These are phyloP conservation scores for Amphimallon solstitiale DNA, from an alignment of 2,888 invertebrate genomes.

Conservation along the genomic window DNA sequence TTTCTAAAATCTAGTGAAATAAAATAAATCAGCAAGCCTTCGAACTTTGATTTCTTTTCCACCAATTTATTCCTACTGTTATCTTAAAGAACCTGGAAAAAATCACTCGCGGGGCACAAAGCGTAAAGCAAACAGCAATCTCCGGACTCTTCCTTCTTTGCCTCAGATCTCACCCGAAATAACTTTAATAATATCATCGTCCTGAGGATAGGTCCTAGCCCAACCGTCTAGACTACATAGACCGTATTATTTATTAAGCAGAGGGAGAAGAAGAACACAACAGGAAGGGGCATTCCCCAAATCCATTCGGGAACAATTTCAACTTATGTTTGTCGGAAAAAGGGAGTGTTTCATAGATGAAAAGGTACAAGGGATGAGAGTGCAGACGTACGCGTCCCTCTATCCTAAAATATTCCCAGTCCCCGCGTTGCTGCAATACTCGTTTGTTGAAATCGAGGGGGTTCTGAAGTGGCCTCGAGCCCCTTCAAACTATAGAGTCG, in stretches of 20 bases:
- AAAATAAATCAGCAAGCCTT: no score
- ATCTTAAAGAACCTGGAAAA: slow-evolving; percentile 5
- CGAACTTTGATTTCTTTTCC: no score
- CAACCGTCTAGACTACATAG: slow-evolving; percentile 9
- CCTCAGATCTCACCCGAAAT: slow-evolving; percentile 19
- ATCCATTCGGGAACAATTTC: slow-evolving; percentile 25
- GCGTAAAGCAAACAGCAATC: slow-evolving; percentile 24
- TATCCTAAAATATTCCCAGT: neutral
- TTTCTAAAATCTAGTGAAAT: no score
- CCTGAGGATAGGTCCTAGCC: neutral
- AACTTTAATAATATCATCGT: slow-evolving; percentile 22
- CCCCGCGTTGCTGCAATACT: neutral
- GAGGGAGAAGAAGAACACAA: no score
- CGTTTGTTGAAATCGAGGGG: neutral
- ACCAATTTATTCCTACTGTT: neutral
- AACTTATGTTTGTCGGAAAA: slow-evolving; percentile 16
- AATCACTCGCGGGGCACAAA: neutral
- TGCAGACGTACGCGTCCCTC: slow-evolving; percentile 2
- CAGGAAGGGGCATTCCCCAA: neutral
- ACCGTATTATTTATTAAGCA: slow-evolving; percentile 20
- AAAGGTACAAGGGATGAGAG: slow-evolving; percentile 1
- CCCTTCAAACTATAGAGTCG: slow-evolving; percentile 3
- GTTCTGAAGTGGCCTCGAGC: slow-evolving; percentile 2
- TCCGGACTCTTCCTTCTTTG: slow-evolving; percentile 18
- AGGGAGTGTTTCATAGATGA: neutral